Evolutionary conservation across 2,888 invertebrate genomes (phyloP).

Genomic region (Hetaerina titia): DNA sequence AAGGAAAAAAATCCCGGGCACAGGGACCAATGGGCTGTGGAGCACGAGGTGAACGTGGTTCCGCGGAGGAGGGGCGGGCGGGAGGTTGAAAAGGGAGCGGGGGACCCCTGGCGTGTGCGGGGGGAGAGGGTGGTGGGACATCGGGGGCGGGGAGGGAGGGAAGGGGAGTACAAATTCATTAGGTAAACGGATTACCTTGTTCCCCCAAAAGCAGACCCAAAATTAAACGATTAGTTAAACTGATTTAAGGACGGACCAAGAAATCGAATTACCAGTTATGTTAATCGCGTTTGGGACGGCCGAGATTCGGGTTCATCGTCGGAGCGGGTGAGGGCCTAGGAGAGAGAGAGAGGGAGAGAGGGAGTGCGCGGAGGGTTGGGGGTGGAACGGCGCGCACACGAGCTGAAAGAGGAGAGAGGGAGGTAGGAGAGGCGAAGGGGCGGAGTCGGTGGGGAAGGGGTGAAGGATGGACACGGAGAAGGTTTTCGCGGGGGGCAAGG

Average conservation of each 20-base stretch:
- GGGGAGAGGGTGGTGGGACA: not conserved
- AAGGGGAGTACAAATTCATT: constrained; percentile 61
- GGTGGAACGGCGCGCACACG: not conserved
- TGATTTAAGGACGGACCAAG: constrained; percentile 78
- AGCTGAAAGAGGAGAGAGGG: not conserved
- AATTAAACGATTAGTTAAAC: constrained; percentile 79
- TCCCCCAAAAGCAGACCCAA: constrained; percentile 70
- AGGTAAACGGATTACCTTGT: constrained; percentile 67
- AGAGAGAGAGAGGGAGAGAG: too few relatives aligned
- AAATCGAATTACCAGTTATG: constrained; percentile 78
- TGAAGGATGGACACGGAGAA: not conserved
- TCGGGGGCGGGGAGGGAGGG: not conserved
- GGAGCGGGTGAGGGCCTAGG: not conserved
- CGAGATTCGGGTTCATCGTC: constrained; percentile 57
- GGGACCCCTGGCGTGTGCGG: not conserved
- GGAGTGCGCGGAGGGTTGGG: not conserved
- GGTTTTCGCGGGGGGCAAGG: not conserved
- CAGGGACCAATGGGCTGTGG: constrained; percentile 18
- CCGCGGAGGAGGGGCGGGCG: not conserved
- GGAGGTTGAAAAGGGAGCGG: not conserved
- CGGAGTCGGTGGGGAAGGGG: not conserved
- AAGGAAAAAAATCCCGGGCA: not conserved
- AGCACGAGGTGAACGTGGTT: not conserved
- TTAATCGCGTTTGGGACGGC: constrained; percentile 76
- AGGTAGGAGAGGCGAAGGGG: not conserved